A percentile compares a stretch with the other conserved stretches of the same genome.
phyloP scores from a whole-genome alignment of 2,797 vertebrate genomes.

The Tinamus major region DNA sequence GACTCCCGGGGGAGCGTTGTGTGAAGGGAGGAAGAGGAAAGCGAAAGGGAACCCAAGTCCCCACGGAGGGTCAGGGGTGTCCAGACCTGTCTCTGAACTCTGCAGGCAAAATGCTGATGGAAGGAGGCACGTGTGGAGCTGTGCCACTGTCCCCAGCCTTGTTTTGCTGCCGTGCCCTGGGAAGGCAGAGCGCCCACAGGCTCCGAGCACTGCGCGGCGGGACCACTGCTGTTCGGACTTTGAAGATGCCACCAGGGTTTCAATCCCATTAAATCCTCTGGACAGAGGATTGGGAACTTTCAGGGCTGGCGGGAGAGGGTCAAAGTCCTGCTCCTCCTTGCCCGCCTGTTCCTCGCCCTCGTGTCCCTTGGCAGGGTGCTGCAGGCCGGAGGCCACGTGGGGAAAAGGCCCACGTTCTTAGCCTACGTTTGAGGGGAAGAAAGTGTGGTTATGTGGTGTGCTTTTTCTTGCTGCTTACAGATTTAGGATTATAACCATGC shows the following conservation, averaged over 20 bases:
- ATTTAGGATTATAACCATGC: background rate
- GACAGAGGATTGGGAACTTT: background rate
- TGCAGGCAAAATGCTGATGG: rapidly evolving
- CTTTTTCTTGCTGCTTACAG: background rate
- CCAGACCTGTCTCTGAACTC: background rate
- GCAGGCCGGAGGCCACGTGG: too few species aligned
- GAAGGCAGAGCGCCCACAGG: rapidly evolving
- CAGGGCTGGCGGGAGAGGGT: background rate
- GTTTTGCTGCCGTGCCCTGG: rapidly evolving
- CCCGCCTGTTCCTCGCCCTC: background rate
- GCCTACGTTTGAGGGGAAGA: background rate
- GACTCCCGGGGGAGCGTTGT: background rate
- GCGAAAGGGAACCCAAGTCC: background rate
- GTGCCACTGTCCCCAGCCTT: background rate
- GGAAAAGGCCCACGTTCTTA: background rate
- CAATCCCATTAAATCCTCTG: background rate
- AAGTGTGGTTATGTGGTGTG: background rate
- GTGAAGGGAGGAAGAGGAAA: background rate
- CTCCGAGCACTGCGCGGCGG: background rate
- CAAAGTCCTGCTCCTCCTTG: background rate
- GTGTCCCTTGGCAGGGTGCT: background rate
- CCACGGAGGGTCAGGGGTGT: too few species aligned
- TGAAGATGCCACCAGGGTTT: background rate
- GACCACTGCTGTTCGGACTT: background rate
- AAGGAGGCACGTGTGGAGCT: background rate